Conservation (phyloP, 2,797 vertebrate genomes). For the Cygnus olor region DNA sequence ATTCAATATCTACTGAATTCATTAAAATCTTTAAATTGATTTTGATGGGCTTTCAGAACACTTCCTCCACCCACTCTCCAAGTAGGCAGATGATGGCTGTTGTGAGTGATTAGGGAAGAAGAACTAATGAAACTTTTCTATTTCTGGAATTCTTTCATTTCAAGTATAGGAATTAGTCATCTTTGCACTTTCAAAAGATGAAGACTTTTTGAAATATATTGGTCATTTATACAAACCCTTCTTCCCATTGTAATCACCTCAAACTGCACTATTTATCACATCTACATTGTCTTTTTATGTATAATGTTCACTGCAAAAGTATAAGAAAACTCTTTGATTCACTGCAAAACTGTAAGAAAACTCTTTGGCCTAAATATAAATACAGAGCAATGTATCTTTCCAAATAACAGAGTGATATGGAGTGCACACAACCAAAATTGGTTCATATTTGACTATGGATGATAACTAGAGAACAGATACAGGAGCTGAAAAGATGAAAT, state of each 20-base stretch:
- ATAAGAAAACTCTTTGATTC: background rate
- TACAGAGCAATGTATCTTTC: background rate
- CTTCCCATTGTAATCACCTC: background rate
- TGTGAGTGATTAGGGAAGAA: slow-evolving; percentile 22
- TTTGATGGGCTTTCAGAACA: slow-evolving; percentile 18
- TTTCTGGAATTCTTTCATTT: background rate
- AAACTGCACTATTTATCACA: background rate
- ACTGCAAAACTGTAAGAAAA: background rate
- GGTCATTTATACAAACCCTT: background rate
- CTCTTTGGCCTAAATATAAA: background rate
- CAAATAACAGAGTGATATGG: background rate
- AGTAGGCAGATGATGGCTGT: background rate
- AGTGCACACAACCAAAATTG: background rate
- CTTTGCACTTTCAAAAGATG: background rate
- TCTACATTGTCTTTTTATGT: background rate
- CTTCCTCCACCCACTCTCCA: background rate
- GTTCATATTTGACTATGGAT: background rate
- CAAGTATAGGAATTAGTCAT: background rate
- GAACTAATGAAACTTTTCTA: background rate
- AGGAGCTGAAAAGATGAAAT: background rate
- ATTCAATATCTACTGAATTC: background rate
- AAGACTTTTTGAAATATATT: background rate
- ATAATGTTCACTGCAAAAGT: background rate
- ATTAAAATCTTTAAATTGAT: background rate
- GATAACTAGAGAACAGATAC: background rate